Evolutionary conservation across 2,797 vertebrate species (phyloP).

Genomic region (Chrysocyon brachyurus): DNA sequence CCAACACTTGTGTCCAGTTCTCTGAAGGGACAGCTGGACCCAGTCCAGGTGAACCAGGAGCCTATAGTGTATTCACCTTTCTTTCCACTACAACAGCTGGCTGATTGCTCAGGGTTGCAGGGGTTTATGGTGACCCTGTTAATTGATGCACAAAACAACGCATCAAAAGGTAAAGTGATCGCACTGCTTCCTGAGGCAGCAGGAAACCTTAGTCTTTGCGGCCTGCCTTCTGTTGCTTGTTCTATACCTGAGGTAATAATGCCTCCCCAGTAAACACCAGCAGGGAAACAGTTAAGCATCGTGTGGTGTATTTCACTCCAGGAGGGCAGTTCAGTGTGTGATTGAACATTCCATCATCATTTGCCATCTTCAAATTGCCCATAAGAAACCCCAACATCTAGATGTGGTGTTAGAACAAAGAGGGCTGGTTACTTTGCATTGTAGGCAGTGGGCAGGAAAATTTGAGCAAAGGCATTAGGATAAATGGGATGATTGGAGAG

Average conservation of each 20-base stretch:
- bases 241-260: background rate
- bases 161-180: conserved; percentile 80
- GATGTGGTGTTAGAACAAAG: conserved; percentile 66
- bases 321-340: conserved; percentile 64
- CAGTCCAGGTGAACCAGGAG: conserved; percentile 28
- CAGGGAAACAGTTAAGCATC: conserved; percentile 68
- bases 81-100: conserved; percentile 71
- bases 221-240: conserved; percentile 67
- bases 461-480: conserved; percentile 69
- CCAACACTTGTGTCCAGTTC: background rate
- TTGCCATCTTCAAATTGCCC: conserved; percentile 76
- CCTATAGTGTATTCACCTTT: background rate
- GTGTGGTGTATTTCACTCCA: conserved; percentile 50
- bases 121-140: conserved; percentile 57
- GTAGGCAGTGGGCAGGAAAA: conserved; percentile 58
- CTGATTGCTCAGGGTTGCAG: conserved; percentile 42
- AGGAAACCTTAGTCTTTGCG: conserved; percentile 57
- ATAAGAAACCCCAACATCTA: conserved; percentile 69
- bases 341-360: conserved; percentile 77
- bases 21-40: conserved; percentile 54
- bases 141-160: conserved; percentile 71
- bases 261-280: background rate
- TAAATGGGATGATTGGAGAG: conserved; percentile 69
- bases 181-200: background rate
- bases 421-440: conserved; percentile 60